phyloP scores from a whole-genome alignment of 2,797 vertebrate genomes.

The Tarsius wallacei region DNA sequence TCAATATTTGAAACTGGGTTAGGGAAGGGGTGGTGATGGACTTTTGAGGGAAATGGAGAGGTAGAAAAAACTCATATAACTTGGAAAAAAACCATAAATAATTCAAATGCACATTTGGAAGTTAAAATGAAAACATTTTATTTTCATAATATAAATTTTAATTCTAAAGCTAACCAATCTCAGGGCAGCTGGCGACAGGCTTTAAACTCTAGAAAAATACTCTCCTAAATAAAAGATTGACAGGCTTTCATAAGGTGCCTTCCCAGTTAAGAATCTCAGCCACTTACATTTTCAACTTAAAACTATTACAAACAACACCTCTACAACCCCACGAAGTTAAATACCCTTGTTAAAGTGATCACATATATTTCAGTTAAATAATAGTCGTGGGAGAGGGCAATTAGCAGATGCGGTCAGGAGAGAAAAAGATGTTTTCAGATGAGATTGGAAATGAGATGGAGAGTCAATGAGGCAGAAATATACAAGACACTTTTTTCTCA shows the following conservation, averaged over 20 bases:
- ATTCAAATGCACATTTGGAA: background rate
- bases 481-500: conserved; percentile 47
- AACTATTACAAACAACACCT: conserved; percentile 70
- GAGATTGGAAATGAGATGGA: conserved; percentile 88
- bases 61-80: background rate
- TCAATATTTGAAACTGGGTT: background rate
- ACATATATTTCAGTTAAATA: conserved; percentile 87
- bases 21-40: background rate
- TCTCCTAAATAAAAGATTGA: background rate
- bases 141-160: conserved; percentile 38
- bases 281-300: conserved; percentile 62
- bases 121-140: background rate
- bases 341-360: conserved; percentile 81
- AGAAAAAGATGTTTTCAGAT: conserved; percentile 88
- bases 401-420: conserved; percentile 87
- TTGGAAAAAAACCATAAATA: conserved; percentile 5
- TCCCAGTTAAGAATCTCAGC: background rate
- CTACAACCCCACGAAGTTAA: conserved; percentile 81
- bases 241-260: background rate
- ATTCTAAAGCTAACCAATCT: background rate
- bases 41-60: rapidly evolving
- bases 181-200: too few relatives aligned
- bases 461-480: conserved; percentile 89
- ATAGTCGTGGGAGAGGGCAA: conserved; percentile 87
- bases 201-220: background rate